Base-by-base conservation (phyloP, 2,888 invertebrate genomes). In the Spisula subtruncata region DNA sequence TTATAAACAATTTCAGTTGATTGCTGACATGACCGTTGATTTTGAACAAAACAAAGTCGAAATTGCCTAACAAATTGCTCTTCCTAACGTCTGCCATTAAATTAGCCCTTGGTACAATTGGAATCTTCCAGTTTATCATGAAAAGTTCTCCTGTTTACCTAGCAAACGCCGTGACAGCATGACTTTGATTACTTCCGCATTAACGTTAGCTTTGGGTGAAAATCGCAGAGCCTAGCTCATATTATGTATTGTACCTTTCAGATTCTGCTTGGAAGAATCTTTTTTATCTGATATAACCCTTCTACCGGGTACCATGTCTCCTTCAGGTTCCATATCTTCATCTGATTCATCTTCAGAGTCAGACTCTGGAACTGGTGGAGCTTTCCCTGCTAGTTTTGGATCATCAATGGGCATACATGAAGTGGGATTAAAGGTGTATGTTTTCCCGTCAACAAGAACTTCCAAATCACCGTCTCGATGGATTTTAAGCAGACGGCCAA, bases 401-500 rank as follows among this genome's bases (percentile, higher is more conserved):
- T 87, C 87, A 32, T 84, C 79, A 1, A 93, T 87, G 8, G 89
- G 89, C 14, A 83, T 79, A 71, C 92, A 91, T 29, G 92, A 87
- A 1, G 90, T 89, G 8, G 93, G 93, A 66, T 88, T 93, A 35
- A 92, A 88, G 14, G 83, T 54, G 81, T 88, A 80, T 32, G 85
- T 86, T 35, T 89, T 86, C 25, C 56, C 85, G 12, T 89, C 85
- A 5, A 93, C 85, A 2, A 87, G 41, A 16, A 93, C 90, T 2
- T 66, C 32, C 56, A 93, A 66, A 60, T 93, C 93, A 25, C 92
- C 93, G 83, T 93, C 93, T 20, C 82, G n/a, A 46, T 89, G 89
- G 18, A 93, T 90, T 12, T 90, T 89, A 10, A 93, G n/a, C 0
- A 93, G 56, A n/a, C 92, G 90, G 5, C 93, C 93, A 12, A 93